phyloP scores from a whole-genome alignment of 2,888 invertebrate genomes.

The Clanis bilineata region DNA sequence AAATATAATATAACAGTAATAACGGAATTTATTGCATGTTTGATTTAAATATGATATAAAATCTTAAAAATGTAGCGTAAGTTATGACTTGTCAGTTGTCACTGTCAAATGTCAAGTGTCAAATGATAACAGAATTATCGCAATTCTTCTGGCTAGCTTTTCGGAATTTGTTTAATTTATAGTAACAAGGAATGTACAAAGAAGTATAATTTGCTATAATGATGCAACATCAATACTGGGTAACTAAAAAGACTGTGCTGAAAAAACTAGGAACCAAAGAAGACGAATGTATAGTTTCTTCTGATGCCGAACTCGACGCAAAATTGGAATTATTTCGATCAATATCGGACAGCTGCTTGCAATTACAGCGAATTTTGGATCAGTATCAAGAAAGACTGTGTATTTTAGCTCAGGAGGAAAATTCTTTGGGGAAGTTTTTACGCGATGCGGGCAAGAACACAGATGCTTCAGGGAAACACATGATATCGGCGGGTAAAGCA shows the following conservation, averaged over 20 bases:
- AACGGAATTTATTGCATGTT: too few species aligned
- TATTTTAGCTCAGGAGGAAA: slow-evolving; percentile 97
- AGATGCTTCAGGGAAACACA: slow-evolving; percentile 88
- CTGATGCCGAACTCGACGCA: slow-evolving; percentile 97
- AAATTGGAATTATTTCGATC: slow-evolving; percentile 97
- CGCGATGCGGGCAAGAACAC: slow-evolving; percentile 96
- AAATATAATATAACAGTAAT: too few species aligned
- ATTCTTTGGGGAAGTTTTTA: slow-evolving; percentile 95
- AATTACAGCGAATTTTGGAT: slow-evolving; percentile 93
- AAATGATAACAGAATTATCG: not conserved
- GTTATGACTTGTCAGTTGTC: not conserved
- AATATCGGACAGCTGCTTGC: slow-evolving; percentile 94
- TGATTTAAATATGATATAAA: too few species aligned
- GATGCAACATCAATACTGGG: slow-evolving; percentile 99
- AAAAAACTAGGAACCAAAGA: slow-evolving; percentile 97
- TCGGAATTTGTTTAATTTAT: not conserved
- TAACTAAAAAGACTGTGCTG: slow-evolving; percentile 97
- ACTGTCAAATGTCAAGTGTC: not conserved
- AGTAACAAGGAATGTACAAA: slow-evolving; percentile 11
- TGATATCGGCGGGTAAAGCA: slow-evolving; percentile 88
- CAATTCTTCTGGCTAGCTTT: not conserved
- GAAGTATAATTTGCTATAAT: slow-evolving; percentile 39
- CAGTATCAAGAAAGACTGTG: slow-evolving; percentile 96
- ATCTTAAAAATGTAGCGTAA: too few species aligned
- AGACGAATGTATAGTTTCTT: slow-evolving; percentile 97